Conservation (phyloP, 2,113 vertebrate genomes). For the Girardinichthys multiradiatus region DNA sequence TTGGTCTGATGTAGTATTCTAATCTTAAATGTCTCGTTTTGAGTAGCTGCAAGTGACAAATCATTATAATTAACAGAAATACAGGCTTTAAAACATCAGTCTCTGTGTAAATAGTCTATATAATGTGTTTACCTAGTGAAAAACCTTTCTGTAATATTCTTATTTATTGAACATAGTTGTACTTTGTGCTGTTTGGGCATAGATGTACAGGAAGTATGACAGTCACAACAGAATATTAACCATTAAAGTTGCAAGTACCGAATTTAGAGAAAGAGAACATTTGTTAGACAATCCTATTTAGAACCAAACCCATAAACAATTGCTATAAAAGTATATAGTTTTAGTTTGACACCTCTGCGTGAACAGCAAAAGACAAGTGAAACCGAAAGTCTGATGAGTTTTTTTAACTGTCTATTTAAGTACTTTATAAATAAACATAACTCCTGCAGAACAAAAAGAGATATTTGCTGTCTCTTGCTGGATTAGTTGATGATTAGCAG, state of each 20-base stretch:
- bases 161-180: too few relatives aligned
- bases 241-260: background rate
- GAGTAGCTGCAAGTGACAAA: too few relatives aligned
- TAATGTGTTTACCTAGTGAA: too few relatives aligned
- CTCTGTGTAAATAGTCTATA: too few relatives aligned
- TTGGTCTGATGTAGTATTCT: too few relatives aligned
- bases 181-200: too few relatives aligned
- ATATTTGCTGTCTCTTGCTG: constrained; percentile 20
- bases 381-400: background rate
- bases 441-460: background rate
- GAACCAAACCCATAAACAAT: too few relatives aligned
- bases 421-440: constrained; percentile 15
- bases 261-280: background rate
- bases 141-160: too few relatives aligned
- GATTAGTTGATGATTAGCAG: constrained; percentile 70
- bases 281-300: background rate
- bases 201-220: background rate
- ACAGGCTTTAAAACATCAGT: too few relatives aligned
- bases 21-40: too few relatives aligned
- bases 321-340: background rate
- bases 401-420: constrained; percentile 7
- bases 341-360: background rate
- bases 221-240: background rate
- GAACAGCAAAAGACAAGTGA: background rate
- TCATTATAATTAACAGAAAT: too few relatives aligned